phyloP scores from a whole-genome alignment of 2,797 vertebrate species.

The Thaleichthys pacificus region DNA sequence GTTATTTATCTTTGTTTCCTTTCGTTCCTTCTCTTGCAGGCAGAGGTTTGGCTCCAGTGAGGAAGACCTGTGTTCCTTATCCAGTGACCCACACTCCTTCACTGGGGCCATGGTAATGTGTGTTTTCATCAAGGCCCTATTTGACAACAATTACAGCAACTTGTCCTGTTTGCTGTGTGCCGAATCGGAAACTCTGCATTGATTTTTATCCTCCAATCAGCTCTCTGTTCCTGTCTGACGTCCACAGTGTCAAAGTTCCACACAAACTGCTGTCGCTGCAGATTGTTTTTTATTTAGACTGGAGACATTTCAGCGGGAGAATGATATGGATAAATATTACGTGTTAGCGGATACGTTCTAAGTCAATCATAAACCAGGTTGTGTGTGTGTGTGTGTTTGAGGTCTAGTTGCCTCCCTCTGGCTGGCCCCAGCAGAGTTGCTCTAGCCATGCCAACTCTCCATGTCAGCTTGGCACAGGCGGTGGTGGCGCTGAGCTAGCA shows the following conservation, averaged over 20 bases:
- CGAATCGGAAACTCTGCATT: constrained; percentile 59
- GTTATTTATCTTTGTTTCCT: neutral
- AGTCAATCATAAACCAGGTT: neutral
- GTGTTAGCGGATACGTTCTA: neutral
- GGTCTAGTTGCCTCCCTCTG: constrained; percentile 30
- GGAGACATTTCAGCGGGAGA: constrained; percentile 17
- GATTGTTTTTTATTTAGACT: constrained; percentile 40
- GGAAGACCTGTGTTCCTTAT: constrained; percentile 51
- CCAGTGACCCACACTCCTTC: constrained; percentile 70
- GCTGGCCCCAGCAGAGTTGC: constrained; percentile 38
- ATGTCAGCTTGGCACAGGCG: constrained; percentile 37
- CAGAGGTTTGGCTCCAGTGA: constrained; percentile 38
- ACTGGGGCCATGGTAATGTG: constrained; percentile 74
- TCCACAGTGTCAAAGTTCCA: constrained; percentile 51
- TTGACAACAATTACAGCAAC: constrained; percentile 15
- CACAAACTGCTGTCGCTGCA: constrained; percentile 35
- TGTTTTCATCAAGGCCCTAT: constrained; percentile 21
- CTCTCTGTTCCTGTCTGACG: constrained; percentile 38
- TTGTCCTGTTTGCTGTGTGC: constrained; percentile 27
- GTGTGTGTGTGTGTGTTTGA: constrained; percentile 20
- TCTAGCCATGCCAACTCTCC: constrained; percentile 25
- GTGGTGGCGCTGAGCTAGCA: constrained; percentile 49
- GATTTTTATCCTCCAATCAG: constrained; percentile 60
- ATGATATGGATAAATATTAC: constrained; percentile 17
- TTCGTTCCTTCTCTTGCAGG: constrained; percentile 42